Evolutionary conservation across 1,140 invertebrate species (phyloP), one percentile per base, ranked within the genome.

Genomic region (Drosophila fuyamai): DNA sequence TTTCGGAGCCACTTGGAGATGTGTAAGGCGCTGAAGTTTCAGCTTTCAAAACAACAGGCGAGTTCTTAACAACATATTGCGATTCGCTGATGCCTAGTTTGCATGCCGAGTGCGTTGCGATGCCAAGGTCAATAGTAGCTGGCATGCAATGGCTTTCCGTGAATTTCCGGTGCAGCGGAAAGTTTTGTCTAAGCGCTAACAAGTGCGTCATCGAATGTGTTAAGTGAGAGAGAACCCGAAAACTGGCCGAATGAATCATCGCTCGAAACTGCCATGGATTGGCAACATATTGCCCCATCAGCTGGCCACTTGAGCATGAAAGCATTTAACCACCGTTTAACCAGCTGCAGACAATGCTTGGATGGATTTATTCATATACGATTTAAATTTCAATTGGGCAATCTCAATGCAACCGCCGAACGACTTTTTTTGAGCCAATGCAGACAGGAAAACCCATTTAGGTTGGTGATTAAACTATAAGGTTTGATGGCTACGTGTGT

Each of bases 371-470:
- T 27, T 54, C 60, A 76, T 56, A 76, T 46, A 61, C 55, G 23
- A 65, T 47, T 79, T 61, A 32, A 47, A 51, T 71, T 72, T 58
- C 51, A 86, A 67, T 79, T 61, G 61, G 51, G 79, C 70, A 85
- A 85, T 78, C 65, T 63, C 41, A 60, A 74, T 79, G 81, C 72
- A 84, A 67, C 23, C 36, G 54, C 38, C 50, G 56, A 72, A 60
- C 60, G 59, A 66, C 50, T 80, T 76, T 65, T 73, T 41, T 23
- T 23, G 23, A 65, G 50, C 72, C 38, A 46, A 23, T 81, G 81
- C 63, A 59, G 61, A 77, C 81, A 62, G 82, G 82, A 86, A 86
- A 82, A 68, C 50, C 70, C 71, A 82, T 77, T 67, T 73, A 50
- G 59, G 60, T 76, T 23, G 23, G 23, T 61, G 65, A 66, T 66